phyloP scores from a whole-genome alignment of 1,140 invertebrate genomes.

The Theocolax elegans region DNA sequence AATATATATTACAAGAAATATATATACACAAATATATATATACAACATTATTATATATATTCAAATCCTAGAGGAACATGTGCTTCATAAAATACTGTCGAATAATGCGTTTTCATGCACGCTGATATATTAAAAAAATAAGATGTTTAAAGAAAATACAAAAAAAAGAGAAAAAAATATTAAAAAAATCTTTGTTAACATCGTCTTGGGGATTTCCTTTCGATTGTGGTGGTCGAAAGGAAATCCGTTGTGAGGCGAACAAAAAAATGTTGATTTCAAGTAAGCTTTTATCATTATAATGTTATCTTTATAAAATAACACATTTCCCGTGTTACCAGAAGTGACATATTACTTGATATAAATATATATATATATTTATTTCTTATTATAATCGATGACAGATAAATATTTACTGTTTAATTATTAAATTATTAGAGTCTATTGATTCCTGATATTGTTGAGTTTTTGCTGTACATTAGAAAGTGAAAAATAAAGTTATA shows the following conservation, averaged over 20 bases:
- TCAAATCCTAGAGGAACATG: not conserved
- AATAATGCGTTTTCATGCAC: conserved; percentile 1
- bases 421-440: conserved; percentile 51
- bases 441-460: conserved; percentile 57
- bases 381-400: conserved; percentile 26
- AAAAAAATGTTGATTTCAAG: conserved; percentile 59
- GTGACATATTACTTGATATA: conserved; percentile 59
- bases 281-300: conserved; percentile 59
- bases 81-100: conserved; percentile 10
- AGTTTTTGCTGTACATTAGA: conserved; percentile 60
- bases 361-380: conserved; percentile 30
- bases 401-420: conserved; percentile 51
- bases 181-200: conserved; percentile 46
- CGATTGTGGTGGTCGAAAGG: conserved; percentile 65
- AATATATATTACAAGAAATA: not conserved
- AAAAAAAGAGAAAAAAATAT: conserved; percentile 58
- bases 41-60: too few species aligned
- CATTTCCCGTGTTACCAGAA: conserved; percentile 66
- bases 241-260: conserved; percentile 54
- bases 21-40: too few species aligned
- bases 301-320: conserved; percentile 54
- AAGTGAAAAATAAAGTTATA: conserved; percentile 51
- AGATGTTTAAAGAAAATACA: conserved; percentile 44
- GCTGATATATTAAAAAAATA: conserved; percentile 37
- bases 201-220: conserved; percentile 57